Evolutionary conservation across 1,140 invertebrate genomes (phyloP), one percentile per base, ranked within the genome.

Genomic region (Hylyphantes graminicola): DNA sequence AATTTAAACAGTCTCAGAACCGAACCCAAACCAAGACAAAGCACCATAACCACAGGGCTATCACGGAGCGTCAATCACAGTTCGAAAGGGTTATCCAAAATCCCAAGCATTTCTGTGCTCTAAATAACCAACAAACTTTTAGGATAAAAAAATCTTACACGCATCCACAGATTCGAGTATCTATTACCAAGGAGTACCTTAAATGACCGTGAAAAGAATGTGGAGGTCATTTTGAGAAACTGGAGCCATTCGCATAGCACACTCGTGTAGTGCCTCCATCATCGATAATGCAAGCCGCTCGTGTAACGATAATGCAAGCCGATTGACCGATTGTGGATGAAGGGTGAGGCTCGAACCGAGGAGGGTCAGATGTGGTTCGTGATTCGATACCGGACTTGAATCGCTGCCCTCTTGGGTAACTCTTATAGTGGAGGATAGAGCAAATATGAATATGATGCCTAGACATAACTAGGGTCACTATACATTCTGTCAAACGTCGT

Each of bases 261-360:
- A 35, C 35, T 35, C 51, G 54, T 54, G 68, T 70, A 54, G 68
- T n/a, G 13, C 15, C 11, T 12, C 19, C 15, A 65, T 19, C 63
- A 65, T 53, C 68, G 68, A 17, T 70, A 53, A 70, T 70, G 51
- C 68, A 48, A 17, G 55, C 55, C 53, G 72, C 55, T 74, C 59
- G 72, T 13, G 50, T 70, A 51, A 70, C 68, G 68, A 17, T 70
- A 53, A 70, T 70, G 51, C 68, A 48, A 17, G 55, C 55, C 53
- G 72, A 74, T 74, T 74, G 72, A 57, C 72, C 72, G 72, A 74
- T 74, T 57, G 55, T 74, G 51, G 21, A 59, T 61, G 55, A 74
- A 70, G 72, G 72, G 72, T 57, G 72, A 74, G 72, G 72, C 72
- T 59, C 17, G 53, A 74, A 61, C 72, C 55, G 19, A 74, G 72